phyloP scores from a whole-genome alignment of 37 sponge, comb jelly and placozoan species.

The Spongia lamella region DNA sequence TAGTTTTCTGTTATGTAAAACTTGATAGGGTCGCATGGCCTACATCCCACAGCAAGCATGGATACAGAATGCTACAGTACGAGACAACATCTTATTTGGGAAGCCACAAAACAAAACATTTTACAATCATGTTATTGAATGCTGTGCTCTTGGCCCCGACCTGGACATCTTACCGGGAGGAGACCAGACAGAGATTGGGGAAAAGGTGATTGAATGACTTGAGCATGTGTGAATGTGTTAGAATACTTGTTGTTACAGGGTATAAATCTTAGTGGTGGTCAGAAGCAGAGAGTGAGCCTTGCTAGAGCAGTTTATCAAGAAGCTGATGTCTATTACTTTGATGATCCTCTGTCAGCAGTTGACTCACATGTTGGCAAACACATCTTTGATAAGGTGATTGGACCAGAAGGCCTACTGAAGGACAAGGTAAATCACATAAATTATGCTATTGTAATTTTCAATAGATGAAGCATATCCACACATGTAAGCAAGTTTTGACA shows the following conservation, averaged over 20 bases:
- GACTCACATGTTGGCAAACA: conserved; percentile 99
- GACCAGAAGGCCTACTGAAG: conserved; percentile 91
- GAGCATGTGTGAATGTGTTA: no score
- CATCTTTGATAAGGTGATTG: conserved; percentile 95
- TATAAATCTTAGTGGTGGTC: conserved; percentile 99
- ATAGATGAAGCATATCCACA: no score
- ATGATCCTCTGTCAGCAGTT: conserved; percentile 96
- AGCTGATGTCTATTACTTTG: conserved; percentile 88
- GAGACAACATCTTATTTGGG: conserved; percentile 95
- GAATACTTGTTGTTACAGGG: conserved; percentile 55
- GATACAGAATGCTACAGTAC: conserved; percentile 95
- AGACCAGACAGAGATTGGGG: conserved; percentile 97
- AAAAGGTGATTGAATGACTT: conserved; percentile 73
- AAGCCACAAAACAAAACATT: conserved; percentile 26
- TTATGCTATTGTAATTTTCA: no score
- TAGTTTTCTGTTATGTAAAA: background rate
- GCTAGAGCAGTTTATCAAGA: conserved; percentile 97
- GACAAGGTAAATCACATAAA: conserved; percentile 68
- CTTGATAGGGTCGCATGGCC: conserved; percentile 80
- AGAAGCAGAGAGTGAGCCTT: conserved; percentile 97
- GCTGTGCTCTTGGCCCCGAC: conserved; percentile 93
- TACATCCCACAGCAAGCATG: conserved; percentile 97
- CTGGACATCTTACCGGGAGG: conserved; percentile 94
- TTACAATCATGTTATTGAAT: conserved; percentile 61
- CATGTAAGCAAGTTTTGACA: no score